A percentile compares a stretch with the other conserved stretches of the same genome.
Evolutionary conservation across 2,797 vertebrate species (phyloP).

Genomic region (Myotis findleyi): DNA sequence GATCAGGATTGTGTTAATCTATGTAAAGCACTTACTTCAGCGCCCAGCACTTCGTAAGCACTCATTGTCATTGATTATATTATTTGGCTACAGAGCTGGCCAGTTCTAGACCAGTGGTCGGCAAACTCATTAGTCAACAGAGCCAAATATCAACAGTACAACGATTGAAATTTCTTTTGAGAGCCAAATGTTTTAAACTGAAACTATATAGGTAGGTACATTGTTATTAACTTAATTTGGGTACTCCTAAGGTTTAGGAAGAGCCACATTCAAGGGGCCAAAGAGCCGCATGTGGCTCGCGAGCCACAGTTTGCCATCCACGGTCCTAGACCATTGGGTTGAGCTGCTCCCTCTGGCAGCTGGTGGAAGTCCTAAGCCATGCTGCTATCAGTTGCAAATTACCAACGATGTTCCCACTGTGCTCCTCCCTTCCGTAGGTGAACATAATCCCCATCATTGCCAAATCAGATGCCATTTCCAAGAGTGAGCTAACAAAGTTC

Average conservation of each 20-base stretch:
- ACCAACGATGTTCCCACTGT: background rate
- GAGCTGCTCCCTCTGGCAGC: background rate
- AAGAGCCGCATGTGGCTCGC: too few relatives aligned
- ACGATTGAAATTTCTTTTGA: too few relatives aligned
- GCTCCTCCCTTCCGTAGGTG: conserved; percentile 88
- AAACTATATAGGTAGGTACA: too few relatives aligned
- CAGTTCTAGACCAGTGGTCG: too few relatives aligned
- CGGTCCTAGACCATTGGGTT: background rate
- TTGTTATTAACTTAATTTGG: too few relatives aligned
- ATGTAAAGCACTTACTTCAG: conserved; percentile 24
- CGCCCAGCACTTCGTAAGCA: background rate
- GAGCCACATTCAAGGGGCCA: too few relatives aligned
- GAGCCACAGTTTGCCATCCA: too few relatives aligned
- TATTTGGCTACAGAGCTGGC: background rate
- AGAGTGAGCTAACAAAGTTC: conserved; percentile 98
- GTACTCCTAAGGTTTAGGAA: too few relatives aligned
- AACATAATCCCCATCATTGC: conserved; percentile 99
- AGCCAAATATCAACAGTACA: too few relatives aligned
- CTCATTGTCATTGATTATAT: background rate
- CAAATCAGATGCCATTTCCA: conserved; percentile 98
- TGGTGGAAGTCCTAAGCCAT: background rate
- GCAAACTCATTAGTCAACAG: too few relatives aligned
- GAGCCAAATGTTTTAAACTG: too few relatives aligned
- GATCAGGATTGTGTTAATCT: background rate
- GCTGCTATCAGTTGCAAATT: background rate